These are phyloP conservation scores for Catagonus wagneri DNA, from an alignment of 2,113 vertebrate species.

Conservation along the genomic window DNA sequence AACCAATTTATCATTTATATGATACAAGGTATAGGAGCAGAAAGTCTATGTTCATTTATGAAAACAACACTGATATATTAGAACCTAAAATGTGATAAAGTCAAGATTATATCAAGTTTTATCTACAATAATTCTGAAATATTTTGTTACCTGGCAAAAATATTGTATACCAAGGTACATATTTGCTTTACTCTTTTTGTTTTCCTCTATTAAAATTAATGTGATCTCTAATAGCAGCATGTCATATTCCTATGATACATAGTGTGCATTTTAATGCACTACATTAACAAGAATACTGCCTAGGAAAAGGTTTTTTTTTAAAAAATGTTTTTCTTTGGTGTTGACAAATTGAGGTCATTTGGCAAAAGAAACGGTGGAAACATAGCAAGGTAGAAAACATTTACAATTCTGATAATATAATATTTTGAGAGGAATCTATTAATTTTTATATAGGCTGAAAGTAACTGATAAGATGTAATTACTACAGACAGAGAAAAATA, in stretches of 20 bases:
- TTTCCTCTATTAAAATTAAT: constrained; percentile 49
- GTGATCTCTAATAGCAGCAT: background rate
- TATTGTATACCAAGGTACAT: background rate
- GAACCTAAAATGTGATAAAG: background rate
- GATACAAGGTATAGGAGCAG: background rate
- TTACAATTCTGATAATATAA: background rate
- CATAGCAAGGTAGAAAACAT: background rate
- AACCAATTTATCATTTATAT: background rate
- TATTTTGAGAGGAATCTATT: constrained; percentile 28
- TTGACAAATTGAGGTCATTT: constrained; percentile 51
- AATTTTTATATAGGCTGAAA: background rate
- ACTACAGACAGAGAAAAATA: background rate
- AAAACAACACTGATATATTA: background rate
- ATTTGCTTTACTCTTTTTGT: constrained; percentile 20
- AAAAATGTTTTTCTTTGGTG: background rate
- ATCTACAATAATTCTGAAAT: background rate
- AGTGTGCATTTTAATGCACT: background rate
- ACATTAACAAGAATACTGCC: background rate
- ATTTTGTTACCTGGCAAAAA: background rate
- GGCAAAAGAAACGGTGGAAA: background rate
- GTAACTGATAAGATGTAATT: background rate
- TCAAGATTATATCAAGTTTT: constrained; percentile 36
- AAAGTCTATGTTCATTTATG: background rate
- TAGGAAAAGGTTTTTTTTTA: background rate
- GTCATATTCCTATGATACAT: background rate